A percentile compares a stretch with the other conserved stretches of the same genome.
Evolutionary conservation across 1,140 invertebrate genomes (phyloP).

Genomic region (Musca vetustissima): DNA sequence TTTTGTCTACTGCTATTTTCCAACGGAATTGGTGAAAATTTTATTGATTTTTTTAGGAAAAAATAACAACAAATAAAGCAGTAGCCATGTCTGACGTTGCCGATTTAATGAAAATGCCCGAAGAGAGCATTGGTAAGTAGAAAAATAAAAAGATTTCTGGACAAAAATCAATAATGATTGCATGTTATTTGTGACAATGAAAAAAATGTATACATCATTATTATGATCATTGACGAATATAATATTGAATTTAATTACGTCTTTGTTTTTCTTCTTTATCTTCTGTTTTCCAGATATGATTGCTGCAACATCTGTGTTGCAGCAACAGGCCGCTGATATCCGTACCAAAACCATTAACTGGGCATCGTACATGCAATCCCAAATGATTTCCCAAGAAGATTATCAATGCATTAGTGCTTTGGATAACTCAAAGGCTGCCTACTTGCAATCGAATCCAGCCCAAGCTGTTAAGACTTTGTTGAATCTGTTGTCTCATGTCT

Average conservation of each 20-base stretch:
- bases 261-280: slow-evolving; percentile 28
- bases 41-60: neutral
- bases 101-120: slow-evolving; percentile 72
- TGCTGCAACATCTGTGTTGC: slow-evolving; percentile 90
- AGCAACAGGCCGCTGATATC: slow-evolving; percentile 92
- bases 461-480: slow-evolving; percentile 95
- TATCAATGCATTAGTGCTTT: slow-evolving; percentile 88
- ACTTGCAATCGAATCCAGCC: slow-evolving; percentile 72
- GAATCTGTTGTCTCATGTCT: slow-evolving; percentile 91
- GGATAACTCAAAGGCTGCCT: slow-evolving; percentile 71
- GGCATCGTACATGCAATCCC: slow-evolving; percentile 95
- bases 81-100: slow-evolving; percentile 67
- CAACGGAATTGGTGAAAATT: slow-evolving; percentile 24
- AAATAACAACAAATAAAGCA: slow-evolving; percentile 24
- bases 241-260: neutral
- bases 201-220: neutral
- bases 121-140: slow-evolving; percentile 79
- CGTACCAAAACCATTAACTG: slow-evolving; percentile 86
- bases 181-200: neutral
- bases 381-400: slow-evolving; percentile 96
- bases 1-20: neutral
- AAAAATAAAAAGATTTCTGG: slow-evolving; percentile 40
- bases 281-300: slow-evolving; percentile 91
- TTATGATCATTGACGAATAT: neutral
- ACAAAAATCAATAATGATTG: slow-evolving; percentile 29